Conservation (phyloP, 2,888 invertebrate genomes). For the Alcis repandata region DNA sequence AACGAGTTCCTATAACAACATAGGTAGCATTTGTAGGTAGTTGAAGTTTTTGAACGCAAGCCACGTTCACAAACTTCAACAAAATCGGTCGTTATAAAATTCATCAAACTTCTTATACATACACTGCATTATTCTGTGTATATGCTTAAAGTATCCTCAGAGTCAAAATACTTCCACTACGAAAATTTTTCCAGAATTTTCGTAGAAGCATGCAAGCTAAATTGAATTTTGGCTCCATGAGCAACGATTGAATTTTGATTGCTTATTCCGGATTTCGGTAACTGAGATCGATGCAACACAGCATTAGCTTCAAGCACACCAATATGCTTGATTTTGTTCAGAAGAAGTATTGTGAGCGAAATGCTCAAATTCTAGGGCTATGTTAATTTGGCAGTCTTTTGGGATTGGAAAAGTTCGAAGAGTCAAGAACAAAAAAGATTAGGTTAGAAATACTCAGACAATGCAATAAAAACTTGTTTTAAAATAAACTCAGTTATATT, state of each 20-base stretch:
- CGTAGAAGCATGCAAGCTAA: constrained; percentile 40
- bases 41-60: no score
- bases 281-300: constrained; percentile 68
- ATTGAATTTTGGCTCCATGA: constrained; percentile 43
- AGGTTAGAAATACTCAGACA: no score
- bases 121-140: constrained; percentile 64
- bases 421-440: background rate
- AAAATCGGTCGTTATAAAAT: constrained; percentile 62
- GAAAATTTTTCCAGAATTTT: constrained; percentile 67
- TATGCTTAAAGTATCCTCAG: constrained; percentile 70
- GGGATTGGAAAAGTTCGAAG: constrained; percentile 4
- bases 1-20: constrained; percentile 19
- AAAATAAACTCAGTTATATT: no score
- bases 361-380: constrained; percentile 40
- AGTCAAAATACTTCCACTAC: constrained; percentile 66
- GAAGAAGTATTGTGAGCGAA: constrained; percentile 41
- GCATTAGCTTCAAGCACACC: constrained; percentile 69
- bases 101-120: constrained; percentile 59
- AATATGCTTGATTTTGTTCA: constrained; percentile 77
- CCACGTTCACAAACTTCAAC: constrained; percentile 39
- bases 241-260: constrained; percentile 50
- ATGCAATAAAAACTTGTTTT: no score
- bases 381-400: constrained; percentile 30
- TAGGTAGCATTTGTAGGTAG: no score
- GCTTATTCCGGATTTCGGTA: constrained; percentile 36